A percentile compares a stretch with the other conserved stretches of the same genome.
Conservation (phyloP, 2,888 invertebrate genomes). For the Pseudococcus jackbeardsleyi region DNA sequence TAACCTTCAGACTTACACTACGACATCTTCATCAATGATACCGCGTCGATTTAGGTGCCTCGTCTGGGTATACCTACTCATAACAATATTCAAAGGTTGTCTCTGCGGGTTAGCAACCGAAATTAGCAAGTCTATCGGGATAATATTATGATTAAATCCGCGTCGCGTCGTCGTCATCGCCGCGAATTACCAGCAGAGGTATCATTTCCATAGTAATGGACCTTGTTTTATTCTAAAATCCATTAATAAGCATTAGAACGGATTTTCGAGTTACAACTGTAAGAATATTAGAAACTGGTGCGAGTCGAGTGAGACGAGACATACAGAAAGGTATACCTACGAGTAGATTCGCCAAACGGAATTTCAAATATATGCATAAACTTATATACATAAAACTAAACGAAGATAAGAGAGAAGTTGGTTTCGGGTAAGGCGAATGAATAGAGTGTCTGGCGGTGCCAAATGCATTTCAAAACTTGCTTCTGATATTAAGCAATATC, state of each 20-base stretch:
- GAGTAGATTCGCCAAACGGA: neutral
- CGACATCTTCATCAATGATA: no score
- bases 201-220: conserved; percentile 59
- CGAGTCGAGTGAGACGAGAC: neutral
- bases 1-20: no score
- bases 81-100: neutral
- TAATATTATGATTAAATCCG: conserved; percentile 29
- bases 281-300: conserved; percentile 26
- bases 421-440: neutral
- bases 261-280: conserved; percentile 51
- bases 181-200: neutral
- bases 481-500: conserved; percentile 2
- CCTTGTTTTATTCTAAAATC: conserved; percentile 46
- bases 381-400: conserved; percentile 13
- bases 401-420: conserved; percentile 42
- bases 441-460: conserved; percentile 26
- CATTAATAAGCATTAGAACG: conserved; percentile 58
- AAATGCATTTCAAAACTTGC: conserved; percentile 46
- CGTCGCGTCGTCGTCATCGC: neutral
- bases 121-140: conserved; percentile 39
- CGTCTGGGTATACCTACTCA: no score
- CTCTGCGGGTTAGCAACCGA: neutral
- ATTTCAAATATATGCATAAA: conserved; percentile 52
- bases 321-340: no score
- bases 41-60: no score